phyloP scores from a whole-genome alignment of 2,113 vertebrate species.

The Axis porcinus region DNA sequence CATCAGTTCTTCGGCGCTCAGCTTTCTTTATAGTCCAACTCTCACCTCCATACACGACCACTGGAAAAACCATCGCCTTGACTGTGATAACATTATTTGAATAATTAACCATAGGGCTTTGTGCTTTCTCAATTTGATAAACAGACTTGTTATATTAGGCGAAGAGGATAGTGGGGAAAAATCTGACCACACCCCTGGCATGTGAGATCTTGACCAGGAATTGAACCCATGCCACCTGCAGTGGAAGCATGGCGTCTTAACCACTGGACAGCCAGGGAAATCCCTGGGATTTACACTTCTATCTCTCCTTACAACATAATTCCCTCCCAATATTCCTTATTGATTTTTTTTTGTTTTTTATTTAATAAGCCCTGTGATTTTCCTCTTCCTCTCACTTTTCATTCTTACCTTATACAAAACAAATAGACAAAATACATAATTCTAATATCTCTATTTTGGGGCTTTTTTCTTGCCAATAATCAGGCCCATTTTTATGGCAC shows the following conservation, averaged over 20 bases:
- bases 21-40: background rate
- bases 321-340: background rate
- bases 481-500: background rate
- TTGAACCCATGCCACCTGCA: background rate
- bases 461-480: background rate
- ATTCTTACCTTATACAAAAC: background rate
- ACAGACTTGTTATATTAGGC: background rate
- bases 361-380: background rate
- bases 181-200: background rate
- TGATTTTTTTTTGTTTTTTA: background rate
- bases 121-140: background rate
- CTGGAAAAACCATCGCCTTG: background rate
- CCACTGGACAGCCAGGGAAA: background rate
- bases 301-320: background rate
- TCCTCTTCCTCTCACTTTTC: background rate
- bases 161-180: background rate
- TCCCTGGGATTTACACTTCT: background rate
- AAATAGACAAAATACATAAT: background rate
- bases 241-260: background rate
- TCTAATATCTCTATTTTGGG: background rate
- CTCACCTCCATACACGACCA: background rate
- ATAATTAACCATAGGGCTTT: background rate
- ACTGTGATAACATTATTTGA: background rate
- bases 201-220: background rate
- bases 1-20: fast-evolving